These are phyloP conservation scores for Oenanthe oenanthe DNA, from an alignment of 2,113 vertebrate genomes.

Conservation along the genomic window DNA sequence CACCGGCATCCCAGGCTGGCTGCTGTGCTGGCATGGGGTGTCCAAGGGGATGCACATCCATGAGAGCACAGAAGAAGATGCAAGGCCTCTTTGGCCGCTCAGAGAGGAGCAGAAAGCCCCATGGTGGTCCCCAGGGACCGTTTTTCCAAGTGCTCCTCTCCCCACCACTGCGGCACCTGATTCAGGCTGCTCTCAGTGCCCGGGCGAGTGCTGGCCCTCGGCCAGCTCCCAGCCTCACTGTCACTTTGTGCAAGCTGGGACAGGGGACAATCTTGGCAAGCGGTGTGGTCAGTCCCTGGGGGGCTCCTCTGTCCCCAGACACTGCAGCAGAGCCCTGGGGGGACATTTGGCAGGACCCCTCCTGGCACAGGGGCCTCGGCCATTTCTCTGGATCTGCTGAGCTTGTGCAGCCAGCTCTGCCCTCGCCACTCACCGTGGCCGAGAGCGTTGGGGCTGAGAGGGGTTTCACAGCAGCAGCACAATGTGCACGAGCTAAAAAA, in stretches of 20 bases:
- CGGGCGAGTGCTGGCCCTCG: neutral
- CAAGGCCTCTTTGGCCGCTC: neutral
- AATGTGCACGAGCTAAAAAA: neutral
- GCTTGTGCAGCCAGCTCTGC: neutral
- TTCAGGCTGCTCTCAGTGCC: neutral
- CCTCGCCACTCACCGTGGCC: neutral
- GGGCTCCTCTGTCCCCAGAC: neutral
- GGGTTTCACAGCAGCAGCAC: neutral
- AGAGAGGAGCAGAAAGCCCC: neutral
- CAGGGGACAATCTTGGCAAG: neutral
- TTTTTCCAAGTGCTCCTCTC: neutral
- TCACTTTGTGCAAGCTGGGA: conserved; percentile 22
- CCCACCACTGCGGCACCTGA: conserved; percentile 20
- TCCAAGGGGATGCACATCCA: neutral
- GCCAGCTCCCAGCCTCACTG: neutral
- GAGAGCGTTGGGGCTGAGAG: accelerated
- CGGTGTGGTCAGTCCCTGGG: accelerated
- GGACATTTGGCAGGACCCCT: neutral
- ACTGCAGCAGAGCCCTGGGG: neutral
- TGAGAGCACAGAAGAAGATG: neutral
- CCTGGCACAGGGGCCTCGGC: accelerated
- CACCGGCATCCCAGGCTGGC: neutral
- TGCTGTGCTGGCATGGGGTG: neutral
- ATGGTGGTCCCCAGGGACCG: neutral
- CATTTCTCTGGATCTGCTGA: neutral